A percentile compares a stretch with the other conserved stretches of the same genome.
Evolutionary conservation across 2,888 invertebrate species (phyloP).

Genomic region (Toxonevra muliebris): DNA sequence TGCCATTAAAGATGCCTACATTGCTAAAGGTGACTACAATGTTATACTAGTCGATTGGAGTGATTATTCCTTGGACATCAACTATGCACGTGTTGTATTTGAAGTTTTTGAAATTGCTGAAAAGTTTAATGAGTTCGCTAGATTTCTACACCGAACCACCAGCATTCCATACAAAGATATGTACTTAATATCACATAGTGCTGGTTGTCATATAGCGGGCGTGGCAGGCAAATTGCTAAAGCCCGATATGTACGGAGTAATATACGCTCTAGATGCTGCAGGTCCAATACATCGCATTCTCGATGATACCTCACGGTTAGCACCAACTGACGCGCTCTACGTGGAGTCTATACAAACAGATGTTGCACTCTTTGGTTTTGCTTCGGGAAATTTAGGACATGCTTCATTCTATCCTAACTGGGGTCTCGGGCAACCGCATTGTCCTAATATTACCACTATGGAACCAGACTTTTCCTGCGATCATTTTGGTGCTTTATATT

Average conservation of each 20-base stretch:
- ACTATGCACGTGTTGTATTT: slow-evolving; percentile 45
- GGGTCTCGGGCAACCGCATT: slow-evolving; percentile 56
- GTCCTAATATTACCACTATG: slow-evolving; percentile 45
- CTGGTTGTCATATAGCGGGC: slow-evolving; percentile 57
- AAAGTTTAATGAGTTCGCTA: slow-evolving; percentile 47
- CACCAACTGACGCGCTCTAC: slow-evolving; percentile 49
- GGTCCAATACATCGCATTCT: slow-evolving; percentile 46
- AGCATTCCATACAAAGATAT: slow-evolving; percentile 40
- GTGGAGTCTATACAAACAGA: slow-evolving; percentile 61
- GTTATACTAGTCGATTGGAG: slow-evolving; percentile 53
- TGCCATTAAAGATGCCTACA: slow-evolving; percentile 48
- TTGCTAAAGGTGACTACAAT: slow-evolving; percentile 48
- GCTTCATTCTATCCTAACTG: slow-evolving; percentile 60
- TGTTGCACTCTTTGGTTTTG: slow-evolving; percentile 49
- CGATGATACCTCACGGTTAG: slow-evolving; percentile 43
- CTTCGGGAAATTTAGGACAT: slow-evolving; percentile 44
- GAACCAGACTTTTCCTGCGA: slow-evolving; percentile 48
- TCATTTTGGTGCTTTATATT: slow-evolving; percentile 48
- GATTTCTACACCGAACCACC: slow-evolving; percentile 42
- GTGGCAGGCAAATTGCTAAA: slow-evolving; percentile 48
- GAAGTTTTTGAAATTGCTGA: slow-evolving; percentile 45
- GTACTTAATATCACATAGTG: slow-evolving; percentile 55
- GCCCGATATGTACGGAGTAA: slow-evolving; percentile 46
- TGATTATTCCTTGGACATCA: slow-evolving; percentile 45
- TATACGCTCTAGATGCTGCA: slow-evolving; percentile 58